phyloP scores from a whole-genome alignment of 2,113 vertebrate species.

The Mirounga angustirostris region DNA sequence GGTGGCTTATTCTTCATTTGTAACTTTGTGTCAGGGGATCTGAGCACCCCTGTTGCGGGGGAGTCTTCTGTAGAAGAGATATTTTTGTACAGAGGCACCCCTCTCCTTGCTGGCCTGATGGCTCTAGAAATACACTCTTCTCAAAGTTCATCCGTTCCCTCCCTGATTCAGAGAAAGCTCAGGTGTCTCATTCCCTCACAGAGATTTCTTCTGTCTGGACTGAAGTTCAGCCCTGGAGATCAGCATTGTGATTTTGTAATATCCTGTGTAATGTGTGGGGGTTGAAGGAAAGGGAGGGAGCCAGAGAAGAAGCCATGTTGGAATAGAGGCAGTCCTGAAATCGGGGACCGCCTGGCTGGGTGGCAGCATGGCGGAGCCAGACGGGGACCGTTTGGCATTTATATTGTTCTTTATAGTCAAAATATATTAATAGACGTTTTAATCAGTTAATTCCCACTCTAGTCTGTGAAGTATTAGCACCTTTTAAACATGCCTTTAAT shows the following conservation, averaged over 20 bases:
- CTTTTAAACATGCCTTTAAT: background rate
- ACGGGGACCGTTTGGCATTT: fast-evolving
- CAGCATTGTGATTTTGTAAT: conserved; percentile 74
- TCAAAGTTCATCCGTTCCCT: conserved; percentile 72
- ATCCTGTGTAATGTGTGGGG: conserved; percentile 68
- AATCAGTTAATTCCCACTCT: background rate
- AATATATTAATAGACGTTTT: background rate
- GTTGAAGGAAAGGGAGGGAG: conserved; percentile 17
- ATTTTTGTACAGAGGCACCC: background rate
- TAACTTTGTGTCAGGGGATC: background rate
- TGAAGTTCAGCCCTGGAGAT: conserved; percentile 64
- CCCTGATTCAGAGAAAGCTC: conserved; percentile 72
- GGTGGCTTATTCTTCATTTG: background rate
- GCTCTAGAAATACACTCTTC: background rate
- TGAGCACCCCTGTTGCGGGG: background rate
- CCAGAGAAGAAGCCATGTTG: background rate
- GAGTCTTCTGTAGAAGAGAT: background rate
- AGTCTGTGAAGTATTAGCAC: background rate
- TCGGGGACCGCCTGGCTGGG: fast-evolving
- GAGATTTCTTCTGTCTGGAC: conserved; percentile 75
- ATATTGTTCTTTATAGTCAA: background rate
- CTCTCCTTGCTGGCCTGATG: background rate
- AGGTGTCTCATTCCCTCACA: conserved; percentile 59
- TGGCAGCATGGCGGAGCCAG: background rate
- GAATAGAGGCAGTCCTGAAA: background rate